These are phyloP conservation scores for Odontomachus brunneus DNA, from an alignment of 1,140 invertebrate genomes.

Conservation along the genomic window DNA sequence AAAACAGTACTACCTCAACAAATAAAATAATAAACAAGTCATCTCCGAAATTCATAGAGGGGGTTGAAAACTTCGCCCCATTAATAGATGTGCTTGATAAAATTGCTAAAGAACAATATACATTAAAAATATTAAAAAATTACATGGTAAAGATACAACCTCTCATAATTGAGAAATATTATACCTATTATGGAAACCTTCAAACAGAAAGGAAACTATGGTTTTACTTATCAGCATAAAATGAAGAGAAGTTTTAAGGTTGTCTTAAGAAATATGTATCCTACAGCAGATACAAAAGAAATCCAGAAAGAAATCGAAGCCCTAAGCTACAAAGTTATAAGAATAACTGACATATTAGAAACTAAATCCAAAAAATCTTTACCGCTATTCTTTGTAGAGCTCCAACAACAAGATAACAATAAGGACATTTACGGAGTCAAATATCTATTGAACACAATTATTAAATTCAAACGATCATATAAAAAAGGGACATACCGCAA, in stretches of 20 bases:
- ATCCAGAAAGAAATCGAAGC: conserved; percentile 3
- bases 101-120: conserved; percentile 19
- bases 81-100: not conserved
- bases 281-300: not conserved
- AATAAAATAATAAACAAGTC: not conserved
- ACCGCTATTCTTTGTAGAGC: conserved; percentile 7
- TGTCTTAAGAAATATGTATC: conserved; percentile 14
- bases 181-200: not conserved
- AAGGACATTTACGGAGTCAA: conserved; percentile 19
- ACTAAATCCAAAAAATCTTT: not conserved
- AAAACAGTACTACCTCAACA: not conserved
- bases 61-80: conserved; percentile 2
- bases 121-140: conserved; percentile 6
- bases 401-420: not conserved
- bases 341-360: not conserved
- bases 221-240: not conserved
- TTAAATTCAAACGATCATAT: not conserved
- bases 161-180: not conserved
- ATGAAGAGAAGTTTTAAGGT: conserved; percentile 23
- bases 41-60: conserved; percentile 9
- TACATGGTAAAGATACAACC: conserved; percentile 9
- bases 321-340: not conserved
- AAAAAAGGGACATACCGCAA: not conserved
- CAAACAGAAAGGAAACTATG: not conserved
- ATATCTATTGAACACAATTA: not conserved